Percentiles rank a stretch among this genome's conserved stretches.
phyloP scores from a whole-genome alignment of 2,888 invertebrate species.

The Troides helena region DNA sequence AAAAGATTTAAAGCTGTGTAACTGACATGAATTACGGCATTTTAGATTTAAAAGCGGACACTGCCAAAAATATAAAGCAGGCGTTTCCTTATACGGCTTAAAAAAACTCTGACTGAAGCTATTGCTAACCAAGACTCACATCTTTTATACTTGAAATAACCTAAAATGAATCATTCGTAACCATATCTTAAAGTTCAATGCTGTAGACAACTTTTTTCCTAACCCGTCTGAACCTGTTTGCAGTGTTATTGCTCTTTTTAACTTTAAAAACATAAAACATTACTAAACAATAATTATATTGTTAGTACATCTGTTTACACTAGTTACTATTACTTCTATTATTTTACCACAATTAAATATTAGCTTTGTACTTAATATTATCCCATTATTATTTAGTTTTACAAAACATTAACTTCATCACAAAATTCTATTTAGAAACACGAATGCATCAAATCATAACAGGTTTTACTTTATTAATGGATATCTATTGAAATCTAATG shows the following conservation, averaged over 20 bases:
- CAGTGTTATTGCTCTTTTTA: slow-evolving; percentile 51
- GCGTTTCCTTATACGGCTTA: slow-evolving; percentile 71
- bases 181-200: slow-evolving; percentile 58
- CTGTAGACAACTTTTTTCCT: slow-evolving; percentile 42
- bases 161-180: slow-evolving; percentile 57
- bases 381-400: too few species aligned
- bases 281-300: slow-evolving; percentile 18
- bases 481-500: too few species aligned
- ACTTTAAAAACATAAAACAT: slow-evolving; percentile 33
- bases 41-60: slow-evolving; percentile 57
- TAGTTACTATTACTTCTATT: background rate
- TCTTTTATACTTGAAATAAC: slow-evolving; percentile 46
- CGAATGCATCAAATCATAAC: too few species aligned
- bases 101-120: slow-evolving; percentile 59
- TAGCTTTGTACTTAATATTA: background rate
- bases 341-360: background rate
- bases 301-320: slow-evolving; percentile 2
- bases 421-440: too few species aligned
- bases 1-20: slow-evolving; percentile 21
- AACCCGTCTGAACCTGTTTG: slow-evolving; percentile 65
- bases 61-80: slow-evolving; percentile 73
- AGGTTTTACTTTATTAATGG: too few species aligned
- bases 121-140: slow-evolving; percentile 41
- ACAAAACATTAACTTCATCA: too few species aligned
- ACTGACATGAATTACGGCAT: slow-evolving; percentile 30